Base-by-base conservation (phyloP, 2,113 vertebrate species). In the Paedocypris sp. region DNA sequence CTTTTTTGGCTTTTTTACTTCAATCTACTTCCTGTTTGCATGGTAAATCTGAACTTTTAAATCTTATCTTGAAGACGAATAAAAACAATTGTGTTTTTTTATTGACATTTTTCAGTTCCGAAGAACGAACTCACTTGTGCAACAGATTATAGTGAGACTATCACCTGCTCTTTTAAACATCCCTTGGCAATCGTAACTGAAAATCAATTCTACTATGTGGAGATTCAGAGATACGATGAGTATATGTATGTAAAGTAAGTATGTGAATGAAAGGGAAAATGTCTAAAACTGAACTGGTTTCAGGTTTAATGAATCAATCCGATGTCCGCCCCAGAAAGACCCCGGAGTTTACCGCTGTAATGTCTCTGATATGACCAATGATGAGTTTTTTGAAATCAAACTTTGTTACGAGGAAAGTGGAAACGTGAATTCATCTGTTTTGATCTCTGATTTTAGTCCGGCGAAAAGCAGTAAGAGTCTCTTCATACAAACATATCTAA, bases 91-190 rank as follows among this genome's bases (percentile, higher is more conserved):
- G 20, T 10, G 4, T 8, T 18, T n/a, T 10, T 3, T 5, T 18
- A 19, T 33, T 68, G 26, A 39, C 3, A 29, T 16, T 18, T 67
- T 60, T n/a, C 31, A 69, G 67, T 4, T 63, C 2, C 5, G 64
- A 66, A 2, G 16, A 32, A 25, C 23, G 29, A 12, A 8, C 12
- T 19, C 10, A 41, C n/a, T 1, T 83, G 78, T 58, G 32, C 65
- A n/a, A 69, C 7, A 2, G 38, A 66, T 45, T 82, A 71, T 16
- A 26, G 2, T 29, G 0, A 13, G 0, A 64, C 15, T 0, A 11
- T 82, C n/a, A 48, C 9, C 3, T 83, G 82, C 45, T 47, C 32
- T 16, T 25, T 78, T 25, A 73, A 73, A 36, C 53, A 71, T 62
- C 59, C 13, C 11, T 56, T 2, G 12, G 4, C 50, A 16, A 9